Base-by-base conservation (phyloP, 2,797 vertebrate genomes). In the Heterohyrax brucei region DNA sequence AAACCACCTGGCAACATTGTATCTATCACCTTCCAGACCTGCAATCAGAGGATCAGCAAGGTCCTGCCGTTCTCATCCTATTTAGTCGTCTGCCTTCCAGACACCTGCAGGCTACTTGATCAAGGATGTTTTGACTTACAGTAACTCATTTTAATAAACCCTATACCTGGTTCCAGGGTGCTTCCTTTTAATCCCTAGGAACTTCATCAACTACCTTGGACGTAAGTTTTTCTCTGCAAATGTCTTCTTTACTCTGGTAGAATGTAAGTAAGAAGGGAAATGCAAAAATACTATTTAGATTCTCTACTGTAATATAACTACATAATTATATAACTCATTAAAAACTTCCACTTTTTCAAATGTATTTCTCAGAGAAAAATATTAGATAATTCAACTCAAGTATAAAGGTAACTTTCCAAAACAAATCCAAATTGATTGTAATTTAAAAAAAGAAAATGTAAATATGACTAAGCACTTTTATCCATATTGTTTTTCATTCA, bases 201-300 rank as follows among this genome's bases (percentile, higher is more conserved):
- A 87, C 1, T 73, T 53, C 19, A 79, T 86, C 64, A 64, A n/a
- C 72, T 64, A 91, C 77, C 46, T 89, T 28, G 26, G 24, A 8
- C 14, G 80, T 8, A 77, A 26, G 66, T 9, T 88, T 80, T 66
- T 19, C 39, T 86, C 28, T 62, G 44, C 1, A 8, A 86, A 77
- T 68, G 22, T 12, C 13, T 93, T 93, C 53, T 33, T 76, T 88
- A 77, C 5, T 13, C 13, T 88, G n/a, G 6, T 50, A 68, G 16
- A 86, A 95, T 70, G 44, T 46, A 94, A 84, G 28, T 39, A 75
- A 21, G 12, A 78, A 91, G 87, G 48, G 48, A 87, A 84, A 73
- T 50, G 48, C 22, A 68, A 3, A 76, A 93, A 78, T 87, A 3
- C 79, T 22, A 79, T 80, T 50, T 75, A 59, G 77, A 39, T 8